Evolutionary conservation across 1,140 invertebrate genomes (phyloP).

Genomic region (Cherax quadricarinatus): DNA sequence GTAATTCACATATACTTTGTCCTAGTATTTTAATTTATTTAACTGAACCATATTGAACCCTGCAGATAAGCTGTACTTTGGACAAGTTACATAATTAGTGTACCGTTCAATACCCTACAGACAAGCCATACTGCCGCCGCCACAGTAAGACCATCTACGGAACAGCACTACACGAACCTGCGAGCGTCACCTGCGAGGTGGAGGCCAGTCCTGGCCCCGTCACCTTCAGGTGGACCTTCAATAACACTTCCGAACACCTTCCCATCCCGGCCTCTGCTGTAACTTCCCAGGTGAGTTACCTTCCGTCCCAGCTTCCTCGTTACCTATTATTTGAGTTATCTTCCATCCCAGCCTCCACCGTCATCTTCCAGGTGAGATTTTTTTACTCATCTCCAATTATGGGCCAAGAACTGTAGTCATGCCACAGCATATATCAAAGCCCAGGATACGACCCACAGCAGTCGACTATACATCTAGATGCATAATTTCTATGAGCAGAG

Average conservation of each 20-base stretch:
- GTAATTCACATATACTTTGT: no score
- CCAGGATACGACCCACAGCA: no score
- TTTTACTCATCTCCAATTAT: no score
- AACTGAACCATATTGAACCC: neutral
- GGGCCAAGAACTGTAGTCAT: no score
- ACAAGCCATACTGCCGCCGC: conserved; percentile 73
- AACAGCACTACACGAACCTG: conserved; percentile 86
- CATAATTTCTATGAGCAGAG: no score
- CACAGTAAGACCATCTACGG: conserved; percentile 79
- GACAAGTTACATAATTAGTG: neutral
- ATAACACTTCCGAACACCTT: conserved; percentile 81
- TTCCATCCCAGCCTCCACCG: conserved; percentile 70
- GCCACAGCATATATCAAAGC: no score
- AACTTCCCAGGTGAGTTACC: conserved; percentile 51
- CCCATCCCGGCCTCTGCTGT: conserved; percentile 72
- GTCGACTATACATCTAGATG: no score
- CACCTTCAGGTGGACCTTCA: conserved; percentile 86
- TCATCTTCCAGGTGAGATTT: conserved; percentile 53
- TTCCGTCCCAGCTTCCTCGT: neutral
- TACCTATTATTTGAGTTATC: no score
- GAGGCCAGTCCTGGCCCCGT: conserved; percentile 87
- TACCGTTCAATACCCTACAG: neutral
- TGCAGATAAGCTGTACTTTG: neutral
- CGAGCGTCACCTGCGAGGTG: conserved; percentile 87
- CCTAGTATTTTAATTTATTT: neutral